Conservation (phyloP, 23 tunicate genomes). For the Trididemnum nubilum region DNA sequence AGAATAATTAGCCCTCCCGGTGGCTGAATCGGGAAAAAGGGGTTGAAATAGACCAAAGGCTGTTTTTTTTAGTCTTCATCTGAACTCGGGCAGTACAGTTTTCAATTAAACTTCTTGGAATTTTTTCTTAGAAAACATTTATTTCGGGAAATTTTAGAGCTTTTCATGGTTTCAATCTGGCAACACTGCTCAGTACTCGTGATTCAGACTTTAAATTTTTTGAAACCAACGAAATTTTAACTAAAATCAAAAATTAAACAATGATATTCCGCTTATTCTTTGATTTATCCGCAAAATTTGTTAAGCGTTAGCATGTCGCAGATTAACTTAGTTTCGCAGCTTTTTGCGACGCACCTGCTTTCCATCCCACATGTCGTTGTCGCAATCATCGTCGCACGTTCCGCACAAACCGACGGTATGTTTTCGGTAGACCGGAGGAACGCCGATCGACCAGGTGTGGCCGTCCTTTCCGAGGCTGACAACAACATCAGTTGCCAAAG, state of each 20-base stretch:
- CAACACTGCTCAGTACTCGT: too few species aligned
- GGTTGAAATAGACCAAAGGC: too few species aligned
- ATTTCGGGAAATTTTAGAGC: too few species aligned
- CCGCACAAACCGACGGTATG: constrained; percentile 87
- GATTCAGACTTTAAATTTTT: too few species aligned
- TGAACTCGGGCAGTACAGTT: too few species aligned
- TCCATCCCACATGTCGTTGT: constrained; percentile 82
- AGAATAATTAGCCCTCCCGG: too few species aligned
- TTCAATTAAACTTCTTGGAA: too few species aligned
- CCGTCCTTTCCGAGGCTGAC: constrained; percentile 47
- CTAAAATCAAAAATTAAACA: neutral
- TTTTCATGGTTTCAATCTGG: too few species aligned
- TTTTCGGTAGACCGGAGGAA: constrained; percentile 56
- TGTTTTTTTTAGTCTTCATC: too few species aligned
- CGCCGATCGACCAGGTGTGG: constrained; percentile 75
- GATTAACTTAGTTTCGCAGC: neutral
- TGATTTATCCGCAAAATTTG: neutral
- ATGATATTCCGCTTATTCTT: neutral
- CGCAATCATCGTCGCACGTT: constrained; percentile 60
- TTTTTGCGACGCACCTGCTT: constrained; percentile 31
- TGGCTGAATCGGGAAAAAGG: too few species aligned
- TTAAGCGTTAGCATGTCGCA: neutral
- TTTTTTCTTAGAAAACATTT: too few species aligned
- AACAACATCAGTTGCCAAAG: constrained; percentile 44
- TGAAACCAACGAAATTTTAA: too few species aligned